Percentiles rank a stretch among this genome's conserved stretches.
Evolutionary conservation across 2,797 vertebrate genomes (phyloP).

Genomic region (Semaprochilodus insignis): DNA sequence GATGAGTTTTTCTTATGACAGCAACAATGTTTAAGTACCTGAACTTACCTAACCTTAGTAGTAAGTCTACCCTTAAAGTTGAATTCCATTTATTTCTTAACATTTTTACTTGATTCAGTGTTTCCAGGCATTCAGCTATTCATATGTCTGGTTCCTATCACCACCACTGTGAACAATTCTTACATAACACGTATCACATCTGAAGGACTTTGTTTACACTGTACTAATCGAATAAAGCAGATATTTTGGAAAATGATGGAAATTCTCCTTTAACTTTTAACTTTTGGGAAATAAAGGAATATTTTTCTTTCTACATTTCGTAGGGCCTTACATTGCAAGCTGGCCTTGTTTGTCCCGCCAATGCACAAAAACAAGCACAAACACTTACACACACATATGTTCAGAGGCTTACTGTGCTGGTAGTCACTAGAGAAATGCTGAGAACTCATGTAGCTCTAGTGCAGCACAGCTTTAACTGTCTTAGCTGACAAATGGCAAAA

Average conservation of each 20-base stretch:
- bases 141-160: neutral
- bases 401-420: neutral
- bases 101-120: too few species aligned
- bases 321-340: neutral
- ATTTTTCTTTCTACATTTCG: neutral
- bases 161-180: neutral
- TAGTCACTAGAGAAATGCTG: constrained; percentile 27
- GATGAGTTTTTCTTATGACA: too few species aligned
- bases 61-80: too few species aligned
- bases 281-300: too few species aligned
- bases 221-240: too few species aligned
- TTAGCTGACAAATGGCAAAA: neutral
- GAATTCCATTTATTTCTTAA: too few species aligned
- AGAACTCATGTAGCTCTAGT: constrained; percentile 12
- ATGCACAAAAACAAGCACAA: constrained; percentile 13
- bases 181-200: too few species aligned
- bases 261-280: neutral
- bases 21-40: too few species aligned
- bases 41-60: too few species aligned
- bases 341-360: neutral
- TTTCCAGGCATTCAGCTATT: neutral
- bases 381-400: constrained; percentile 14
- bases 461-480: constrained; percentile 11
- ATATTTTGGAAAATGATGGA: too few species aligned
- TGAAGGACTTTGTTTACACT: too few species aligned